Percentiles rank a stretch among this genome's conserved stretches.
These are phyloP conservation scores for Halichondria panicea DNA, from an alignment of 37 sponge, comb jelly and placozoan species.

Conservation along the genomic window DNA sequence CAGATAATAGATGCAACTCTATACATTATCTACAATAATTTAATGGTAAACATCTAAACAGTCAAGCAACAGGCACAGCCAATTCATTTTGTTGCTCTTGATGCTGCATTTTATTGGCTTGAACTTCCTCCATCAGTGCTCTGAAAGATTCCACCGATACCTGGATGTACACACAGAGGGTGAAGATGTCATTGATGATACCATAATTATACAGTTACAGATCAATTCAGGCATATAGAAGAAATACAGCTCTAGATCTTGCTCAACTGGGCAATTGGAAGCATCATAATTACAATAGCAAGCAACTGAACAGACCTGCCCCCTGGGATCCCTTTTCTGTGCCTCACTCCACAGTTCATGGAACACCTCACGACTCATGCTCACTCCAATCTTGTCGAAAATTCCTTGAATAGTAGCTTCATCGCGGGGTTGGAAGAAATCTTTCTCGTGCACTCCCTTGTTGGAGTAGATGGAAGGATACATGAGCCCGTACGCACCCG, in stretches of 20 bases:
- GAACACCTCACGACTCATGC: constrained; percentile 83
- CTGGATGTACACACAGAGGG: constrained; percentile 6
- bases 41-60: no score
- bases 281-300: neutral
- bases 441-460: constrained; percentile 80
- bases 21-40: no score
- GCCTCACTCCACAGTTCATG: constrained; percentile 86
- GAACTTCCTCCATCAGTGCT: constrained; percentile 74
- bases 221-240: no score
- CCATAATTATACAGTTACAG: no score
- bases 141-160: constrained; percentile 83
- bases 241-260: no score
- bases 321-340: constrained; percentile 64
- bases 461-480: constrained; percentile 91
- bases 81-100: no score
- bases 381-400: constrained; percentile 79
- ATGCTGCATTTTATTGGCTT: constrained; percentile 12
- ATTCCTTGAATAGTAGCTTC: constrained; percentile 59
- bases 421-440: constrained; percentile 86
- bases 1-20: no score
- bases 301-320: constrained; percentile 44
- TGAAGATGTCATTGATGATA: neutral
- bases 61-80: no score
- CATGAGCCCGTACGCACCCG: constrained; percentile 89
- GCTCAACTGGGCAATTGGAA: neutral